Evolutionary conservation across 2,113 vertebrate genomes (phyloP), one percentile per base, ranked within the genome.

Genomic region (Thinocorus orbignyianus): DNA sequence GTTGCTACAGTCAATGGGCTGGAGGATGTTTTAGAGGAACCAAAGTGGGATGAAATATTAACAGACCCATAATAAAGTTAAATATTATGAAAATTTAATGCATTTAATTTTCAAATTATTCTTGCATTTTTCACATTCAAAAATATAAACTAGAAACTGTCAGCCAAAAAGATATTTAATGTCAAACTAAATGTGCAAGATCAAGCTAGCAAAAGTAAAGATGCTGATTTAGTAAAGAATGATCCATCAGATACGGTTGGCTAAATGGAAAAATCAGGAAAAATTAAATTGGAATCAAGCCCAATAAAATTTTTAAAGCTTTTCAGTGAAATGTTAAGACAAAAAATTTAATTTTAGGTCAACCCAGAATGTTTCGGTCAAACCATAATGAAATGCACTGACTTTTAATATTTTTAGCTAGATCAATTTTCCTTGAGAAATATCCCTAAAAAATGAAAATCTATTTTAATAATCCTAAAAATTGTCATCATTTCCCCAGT

Each of bases 11-110:
- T 91, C 81, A 94, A 46, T 81, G 83, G 81, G 61, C 44, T 78
- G 65, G 31, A 87, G 62, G 81, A 83, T 82, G 31, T 81, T 93
- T 88, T 85, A 91, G 61, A 91, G 26, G 65, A 95, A 89, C 41
- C 33, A 72, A 92, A 94, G 54, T 16, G 11, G 54, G 78, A 90
- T 93, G 58, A 95, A 92, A 89, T 95, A 96, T 86, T 94, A 91
- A 87, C 19, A 1, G 77, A 65, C 35, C 35, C 44, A 42, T 65
- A 82, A 55, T 16, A 54, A 91, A 66, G 13, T 81, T 74, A 58
- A 25, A 86, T 23, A 66, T 71, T 54, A 81, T 91, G 44, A 92
- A 95, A 87, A 88, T 65, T 39, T 76, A 91, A 92, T 89, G 54
- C 33, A 46, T 91, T 86, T 86, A 35, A 81, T 92, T 95, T 92